phyloP scores from a whole-genome alignment of 2,113 vertebrate species.

The Hippopotamus amphibius region DNA sequence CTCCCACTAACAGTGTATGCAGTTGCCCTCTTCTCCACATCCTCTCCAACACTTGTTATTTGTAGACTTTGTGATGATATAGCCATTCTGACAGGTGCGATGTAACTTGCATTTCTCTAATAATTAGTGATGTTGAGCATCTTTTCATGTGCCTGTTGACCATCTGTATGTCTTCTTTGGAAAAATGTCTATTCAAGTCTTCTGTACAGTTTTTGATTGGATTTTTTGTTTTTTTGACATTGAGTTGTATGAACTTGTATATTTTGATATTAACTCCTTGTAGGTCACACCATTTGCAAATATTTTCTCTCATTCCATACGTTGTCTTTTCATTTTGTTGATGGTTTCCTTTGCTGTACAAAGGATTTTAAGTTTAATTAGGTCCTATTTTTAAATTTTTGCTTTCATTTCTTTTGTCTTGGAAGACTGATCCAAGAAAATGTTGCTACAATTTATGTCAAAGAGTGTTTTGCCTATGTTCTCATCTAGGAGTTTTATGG shows the following conservation, averaged over 20 bases:
- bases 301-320: neutral
- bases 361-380: neutral
- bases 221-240: neutral
- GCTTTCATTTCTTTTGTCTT: neutral
- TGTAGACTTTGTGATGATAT: neutral
- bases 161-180: neutral
- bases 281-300: neutral
- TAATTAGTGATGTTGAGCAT: neutral
- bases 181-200: neutral
- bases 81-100: neutral
- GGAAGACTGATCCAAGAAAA: neutral
- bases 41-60: neutral
- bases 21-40: neutral
- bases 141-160: neutral
- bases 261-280: neutral
- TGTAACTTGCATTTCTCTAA: neutral
- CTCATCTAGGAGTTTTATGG: neutral
- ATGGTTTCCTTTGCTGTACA: neutral
- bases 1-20: too few relatives aligned
- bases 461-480: neutral
- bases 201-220: neutral
- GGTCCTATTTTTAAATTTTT: neutral
- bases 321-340: neutral
- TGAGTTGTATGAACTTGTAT: neutral
- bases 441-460: neutral